Evolutionary conservation across 2,113 vertebrate genomes (phyloP), one percentile per base, ranked within the genome.

Genomic region (Spizaetus ornatus): DNA sequence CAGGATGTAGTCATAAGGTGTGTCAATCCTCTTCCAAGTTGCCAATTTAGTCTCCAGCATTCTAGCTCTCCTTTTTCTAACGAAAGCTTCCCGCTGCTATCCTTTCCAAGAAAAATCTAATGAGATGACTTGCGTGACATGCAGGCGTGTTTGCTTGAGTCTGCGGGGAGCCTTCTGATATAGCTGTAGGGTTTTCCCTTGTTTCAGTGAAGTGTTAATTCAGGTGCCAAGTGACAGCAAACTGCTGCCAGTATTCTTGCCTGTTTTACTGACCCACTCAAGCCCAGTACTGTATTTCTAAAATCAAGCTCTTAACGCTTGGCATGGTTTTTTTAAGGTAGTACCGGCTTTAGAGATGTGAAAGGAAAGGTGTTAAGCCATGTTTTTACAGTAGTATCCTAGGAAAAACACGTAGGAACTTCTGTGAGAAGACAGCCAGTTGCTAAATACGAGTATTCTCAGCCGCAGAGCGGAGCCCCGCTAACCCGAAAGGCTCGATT

Each of bases 181-280:
- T 3, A 1, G 8, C 59, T 73, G 58, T 52, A 90, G 72, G 55
- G 63, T 86, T 90, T 66, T 40, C 63, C 76, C 76, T 83, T 42
- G 16, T 77, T 94, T 88, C 69, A 50, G 21, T 43, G 27, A 70
- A 76, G 50, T 43, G 66, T 71, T 89, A 21, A 22, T 69, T 87
- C 5, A 9, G 40, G 58, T 86, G 84, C 84, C 87, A 92, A 67
- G 72, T 15, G 90, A 82, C 12, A 52, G 56, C 12, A 65, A 90
- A 62, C 71, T 18, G 27, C 79, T 93, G 79, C 79, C 94, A 72
- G 42, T 52, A 20, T 38, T 76, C 59, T 38, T 43, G 76, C 56
- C 48, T 77, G 50, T 90, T 96, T 88, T 84, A 86, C 62, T 85
- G 91, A 70, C 93, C 81, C 85, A 22, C 76, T 82, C 66, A 91